Conservation (phyloP, 2,797 vertebrate species). For the Amniataba percoides region DNA sequence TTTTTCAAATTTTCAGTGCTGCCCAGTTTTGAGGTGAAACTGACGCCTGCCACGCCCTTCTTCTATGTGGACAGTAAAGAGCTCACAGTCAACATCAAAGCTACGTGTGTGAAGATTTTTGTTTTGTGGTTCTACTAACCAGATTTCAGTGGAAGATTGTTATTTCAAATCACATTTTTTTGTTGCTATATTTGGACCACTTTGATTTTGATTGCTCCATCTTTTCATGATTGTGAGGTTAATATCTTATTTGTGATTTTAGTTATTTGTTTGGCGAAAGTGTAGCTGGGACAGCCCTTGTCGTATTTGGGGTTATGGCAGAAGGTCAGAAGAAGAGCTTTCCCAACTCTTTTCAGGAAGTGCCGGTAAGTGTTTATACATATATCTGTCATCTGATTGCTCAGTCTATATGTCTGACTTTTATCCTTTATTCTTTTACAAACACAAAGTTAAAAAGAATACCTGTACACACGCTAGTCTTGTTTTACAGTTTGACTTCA, state of each 20-base stretch:
- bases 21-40: slow-evolving; percentile 84
- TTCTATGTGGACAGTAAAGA: slow-evolving; percentile 69
- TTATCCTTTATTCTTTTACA: too few relatives aligned
- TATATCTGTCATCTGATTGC: not conserved
- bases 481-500: too few relatives aligned
- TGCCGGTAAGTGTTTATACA: slow-evolving; percentile 53
- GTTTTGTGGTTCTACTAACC: not conserved
- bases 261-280: slow-evolving; percentile 80
- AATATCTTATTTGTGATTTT: slow-evolving; percentile 6
- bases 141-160: not conserved
- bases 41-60: slow-evolving; percentile 57
- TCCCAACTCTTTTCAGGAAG: slow-evolving; percentile 68
- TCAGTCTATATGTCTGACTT: not conserved
- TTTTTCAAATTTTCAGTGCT: slow-evolving; percentile 69
- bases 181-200: too few relatives aligned
- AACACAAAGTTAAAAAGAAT: too few relatives aligned
- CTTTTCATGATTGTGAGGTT: not conserved
- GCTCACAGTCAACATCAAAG: slow-evolving; percentile 69
- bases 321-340: slow-evolving; percentile 59
- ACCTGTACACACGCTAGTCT: too few relatives aligned
- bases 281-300: slow-evolving; percentile 73
- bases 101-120: slow-evolving; percentile 68
- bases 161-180: too few relatives aligned
- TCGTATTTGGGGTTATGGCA: slow-evolving; percentile 75
- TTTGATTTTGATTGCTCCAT: too few relatives aligned